Base-by-base conservation (phyloP, 2,888 invertebrate species). In the Pycnomerus fuliginosus region DNA sequence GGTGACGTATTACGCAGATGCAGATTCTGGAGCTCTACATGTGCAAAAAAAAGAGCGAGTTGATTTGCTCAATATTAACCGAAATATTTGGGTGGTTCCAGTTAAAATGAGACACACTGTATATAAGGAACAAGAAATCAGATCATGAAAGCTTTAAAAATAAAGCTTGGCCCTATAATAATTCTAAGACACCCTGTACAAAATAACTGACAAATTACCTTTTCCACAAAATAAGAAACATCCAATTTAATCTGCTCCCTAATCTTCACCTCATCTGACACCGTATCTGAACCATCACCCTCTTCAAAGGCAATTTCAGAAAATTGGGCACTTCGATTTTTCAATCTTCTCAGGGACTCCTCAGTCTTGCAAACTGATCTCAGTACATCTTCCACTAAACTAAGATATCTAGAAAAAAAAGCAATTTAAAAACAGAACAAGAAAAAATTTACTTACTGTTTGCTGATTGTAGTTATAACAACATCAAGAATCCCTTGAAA, bases 361-460 rank as follows among this genome's bases (percentile, higher is more conserved):
- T 97, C 96, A 56, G 96, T 97, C 74, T 89, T 93, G 69, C 90
- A 90, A 5, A 97, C 95, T 1, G 95, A 94, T 29, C 86, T 89
- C 49, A 98, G 74, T 1, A 97, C 93, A 71, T 95, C 93, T 60
- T 82, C 80, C 10, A 94, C 90, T 46, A 87, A 80, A 57, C 76
- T 78, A 63, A 79, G 80, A 71, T 89, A 90, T 60, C 78, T 79
- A 48, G 11, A 65, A 55, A 32, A 45, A 24, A 20, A 16, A 35
- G 12, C 28, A 14, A 23, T 15, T 29, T n/a, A n/a, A 22, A n/a
- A 20, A 31, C 25, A 16, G 12, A 8, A n/a, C 25, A 20, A 4
- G 10, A 24, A 8, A 16, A 17, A 13, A 28, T 30, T 43, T 20
- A 65, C 74, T 74, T 69, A 80, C 78, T 76, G 75, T 53, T 74